These are phyloP conservation scores for Paracanthobrama guichenoti DNA, from an alignment of 2,113 vertebrate genomes.

Conservation along the genomic window DNA sequence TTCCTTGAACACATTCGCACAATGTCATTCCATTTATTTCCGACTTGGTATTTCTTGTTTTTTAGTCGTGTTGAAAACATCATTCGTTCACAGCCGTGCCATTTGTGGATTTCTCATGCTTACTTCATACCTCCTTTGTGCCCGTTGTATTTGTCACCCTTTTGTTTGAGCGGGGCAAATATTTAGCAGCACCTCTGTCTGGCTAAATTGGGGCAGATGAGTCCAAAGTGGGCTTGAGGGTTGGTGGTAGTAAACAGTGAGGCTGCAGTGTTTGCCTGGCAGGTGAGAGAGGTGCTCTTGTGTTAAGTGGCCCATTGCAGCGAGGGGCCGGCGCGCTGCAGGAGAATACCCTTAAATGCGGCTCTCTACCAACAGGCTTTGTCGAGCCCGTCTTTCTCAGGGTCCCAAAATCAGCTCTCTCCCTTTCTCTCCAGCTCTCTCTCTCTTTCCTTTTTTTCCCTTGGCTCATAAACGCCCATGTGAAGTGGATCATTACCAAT, in stretches of 20 bases:
- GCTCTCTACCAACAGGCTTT: conserved; percentile 92
- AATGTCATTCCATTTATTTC: not conserved
- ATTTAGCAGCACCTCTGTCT: conserved; percentile 51
- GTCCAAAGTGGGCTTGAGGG: conserved; percentile 32
- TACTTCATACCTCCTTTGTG: conserved; percentile 11
- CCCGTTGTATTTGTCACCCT: conserved; percentile 48
- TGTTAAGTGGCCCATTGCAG: conserved; percentile 89
- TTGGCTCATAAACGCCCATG: conserved; percentile 78
- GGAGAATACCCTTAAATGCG: conserved; percentile 86
- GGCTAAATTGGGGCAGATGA: conserved; percentile 57
- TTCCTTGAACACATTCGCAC: not conserved
- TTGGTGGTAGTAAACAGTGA: conserved; percentile 49
- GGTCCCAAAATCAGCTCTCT: conserved; percentile 80
- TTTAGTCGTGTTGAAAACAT: not conserved
- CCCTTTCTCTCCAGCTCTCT: conserved; percentile 47
- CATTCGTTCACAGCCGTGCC: not conserved
- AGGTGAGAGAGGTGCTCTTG: conserved; percentile 90
- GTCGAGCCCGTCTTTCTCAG: conserved; percentile 86
- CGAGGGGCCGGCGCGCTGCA: conserved; percentile 81
- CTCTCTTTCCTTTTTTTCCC: conserved; percentile 45
- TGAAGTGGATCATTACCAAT: conserved; percentile 93
- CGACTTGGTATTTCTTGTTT: not conserved
- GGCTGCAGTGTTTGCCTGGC: conserved; percentile 83
- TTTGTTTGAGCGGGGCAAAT: conserved; percentile 54
- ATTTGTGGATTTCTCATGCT: conserved; percentile 23